Evolutionary conservation across 2,113 vertebrate genomes (phyloP).

Genomic region (Maccullochella peelii): DNA sequence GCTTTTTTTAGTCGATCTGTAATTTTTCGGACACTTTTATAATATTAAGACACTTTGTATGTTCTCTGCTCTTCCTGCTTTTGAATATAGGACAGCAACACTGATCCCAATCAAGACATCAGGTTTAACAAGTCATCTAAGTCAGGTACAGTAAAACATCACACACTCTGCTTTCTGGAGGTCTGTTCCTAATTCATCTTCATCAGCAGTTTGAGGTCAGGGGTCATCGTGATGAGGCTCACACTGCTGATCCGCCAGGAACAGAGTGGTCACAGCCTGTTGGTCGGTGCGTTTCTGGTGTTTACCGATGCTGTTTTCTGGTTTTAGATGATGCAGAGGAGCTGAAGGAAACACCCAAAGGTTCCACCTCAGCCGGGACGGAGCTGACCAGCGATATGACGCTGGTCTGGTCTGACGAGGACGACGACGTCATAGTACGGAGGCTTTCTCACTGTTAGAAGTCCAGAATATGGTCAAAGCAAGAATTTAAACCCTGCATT

Average conservation of each 20-base stretch:
- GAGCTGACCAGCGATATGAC: slow-evolving; percentile 67
- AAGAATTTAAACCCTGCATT: not conserved
- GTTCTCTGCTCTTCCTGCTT: not conserved
- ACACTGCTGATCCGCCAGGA: not conserved
- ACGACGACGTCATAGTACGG: slow-evolving; percentile 61
- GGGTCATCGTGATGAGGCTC: not conserved
- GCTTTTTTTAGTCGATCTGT: too few relatives aligned
- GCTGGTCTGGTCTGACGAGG: slow-evolving; percentile 74
- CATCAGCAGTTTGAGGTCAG: not conserved
- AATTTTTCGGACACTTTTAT: not conserved
- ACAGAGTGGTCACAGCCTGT: not conserved
- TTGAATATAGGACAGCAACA: not conserved
- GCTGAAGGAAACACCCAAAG: not conserved
- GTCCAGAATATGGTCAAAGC: not conserved
- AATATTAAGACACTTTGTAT: not conserved
- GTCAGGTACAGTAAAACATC: slow-evolving; percentile 31
- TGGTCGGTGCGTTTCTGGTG: not conserved
- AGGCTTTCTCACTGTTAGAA: not conserved
- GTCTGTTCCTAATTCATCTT: not conserved
- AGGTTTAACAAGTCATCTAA: not conserved
- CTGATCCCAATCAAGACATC: not conserved
- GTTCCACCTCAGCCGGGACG: not conserved
- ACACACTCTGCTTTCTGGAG: not conserved
- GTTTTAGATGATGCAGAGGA: not conserved
- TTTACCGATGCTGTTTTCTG: not conserved